Evolutionary conservation across 2,888 invertebrate species (phyloP).

Genomic region (Cosmopolites sordidus): DNA sequence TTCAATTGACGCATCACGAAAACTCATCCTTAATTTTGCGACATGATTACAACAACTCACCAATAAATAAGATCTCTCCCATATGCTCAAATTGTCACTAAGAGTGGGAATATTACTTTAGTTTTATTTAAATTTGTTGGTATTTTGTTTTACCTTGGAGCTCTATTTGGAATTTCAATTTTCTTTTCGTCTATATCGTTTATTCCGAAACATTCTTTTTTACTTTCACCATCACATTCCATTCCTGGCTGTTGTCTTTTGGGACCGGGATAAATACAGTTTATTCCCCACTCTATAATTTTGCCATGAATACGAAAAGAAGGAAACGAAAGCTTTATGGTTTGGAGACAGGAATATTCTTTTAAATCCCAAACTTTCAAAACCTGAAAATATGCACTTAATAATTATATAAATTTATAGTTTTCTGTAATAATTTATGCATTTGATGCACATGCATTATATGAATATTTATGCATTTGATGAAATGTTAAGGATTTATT

Average conservation of each 20-base stretch:
- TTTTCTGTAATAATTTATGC: no score
- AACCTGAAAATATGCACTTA: conserved; percentile 48
- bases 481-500: no score
- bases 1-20: conserved; percentile 33
- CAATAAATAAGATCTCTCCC: conserved; percentile 49
- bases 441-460: no score
- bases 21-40: conserved; percentile 46
- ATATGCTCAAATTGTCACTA: conserved; percentile 23
- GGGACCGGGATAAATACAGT: conserved; percentile 56
- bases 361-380: conserved; percentile 59
- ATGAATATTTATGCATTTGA: no score
- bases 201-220: conserved; percentile 27
- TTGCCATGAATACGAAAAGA: conserved; percentile 56
- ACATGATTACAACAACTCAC: conserved; percentile 56
- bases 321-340: conserved; percentile 54
- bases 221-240: conserved; percentile 3
- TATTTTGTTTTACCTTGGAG: not conserved
- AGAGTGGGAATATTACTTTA: no score
- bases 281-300: conserved; percentile 55
- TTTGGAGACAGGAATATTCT: conserved; percentile 56
- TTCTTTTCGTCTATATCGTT: conserved; percentile 27
- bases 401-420: no score
- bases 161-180: conserved; percentile 4
- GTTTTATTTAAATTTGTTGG: not conserved
- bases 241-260: conserved; percentile 30